Percentiles rank a stretch among this genome's conserved stretches.
Conservation (phyloP, 2,113 vertebrate species). For the Callipepla californica region DNA sequence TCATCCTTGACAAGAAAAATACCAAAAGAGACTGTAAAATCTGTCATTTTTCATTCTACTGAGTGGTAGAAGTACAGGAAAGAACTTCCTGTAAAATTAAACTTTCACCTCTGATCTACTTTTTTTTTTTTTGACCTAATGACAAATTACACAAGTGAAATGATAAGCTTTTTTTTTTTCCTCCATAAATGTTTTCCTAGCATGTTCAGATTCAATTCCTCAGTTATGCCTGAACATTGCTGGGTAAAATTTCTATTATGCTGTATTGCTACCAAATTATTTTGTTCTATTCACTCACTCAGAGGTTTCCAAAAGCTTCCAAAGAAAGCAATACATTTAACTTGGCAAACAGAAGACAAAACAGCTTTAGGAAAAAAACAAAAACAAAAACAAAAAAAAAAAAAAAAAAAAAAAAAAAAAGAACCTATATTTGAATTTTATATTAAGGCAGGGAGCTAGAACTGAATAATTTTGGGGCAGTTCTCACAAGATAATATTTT, state of each 20-base stretch:
- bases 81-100: not conserved
- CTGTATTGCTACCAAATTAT: not conserved
- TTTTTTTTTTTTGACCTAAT: slow-evolving; percentile 36
- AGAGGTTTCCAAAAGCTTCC: not conserved
- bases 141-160: slow-evolving; percentile 29
- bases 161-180: not conserved
- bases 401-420: too few species aligned
- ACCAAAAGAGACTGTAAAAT: not conserved
- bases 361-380: not conserved
- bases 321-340: not conserved
- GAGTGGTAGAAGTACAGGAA: not conserved
- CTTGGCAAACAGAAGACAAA: not conserved
- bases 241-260: not conserved
- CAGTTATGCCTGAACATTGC: not conserved
- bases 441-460: not conserved
- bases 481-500: not conserved
- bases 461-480: not conserved
- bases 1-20: not conserved
- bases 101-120: not conserved
- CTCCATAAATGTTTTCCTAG: slow-evolving; percentile 12
- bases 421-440: not conserved
- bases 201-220: not conserved
- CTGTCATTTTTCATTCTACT: not conserved
- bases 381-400: too few species aligned
- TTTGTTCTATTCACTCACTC: not conserved